phyloP scores from a whole-genome alignment of 2,113 vertebrate genomes.

The Meles meles region DNA sequence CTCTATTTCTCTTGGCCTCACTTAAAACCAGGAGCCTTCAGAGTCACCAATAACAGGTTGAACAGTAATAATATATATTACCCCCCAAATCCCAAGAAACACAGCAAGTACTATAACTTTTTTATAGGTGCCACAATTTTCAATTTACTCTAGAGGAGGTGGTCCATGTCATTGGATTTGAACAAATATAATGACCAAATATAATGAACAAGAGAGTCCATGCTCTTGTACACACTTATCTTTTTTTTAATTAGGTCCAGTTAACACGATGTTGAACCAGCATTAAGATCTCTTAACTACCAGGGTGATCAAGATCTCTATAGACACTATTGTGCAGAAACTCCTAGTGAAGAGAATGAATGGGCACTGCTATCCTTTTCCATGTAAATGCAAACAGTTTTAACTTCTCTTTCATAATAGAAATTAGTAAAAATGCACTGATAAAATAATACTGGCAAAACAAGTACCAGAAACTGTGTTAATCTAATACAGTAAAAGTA shows the following conservation, averaged over 20 bases:
- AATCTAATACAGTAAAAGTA: background rate
- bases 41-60: background rate
- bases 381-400: background rate
- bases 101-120: too few species aligned
- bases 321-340: background rate
- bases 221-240: background rate
- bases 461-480: background rate
- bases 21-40: background rate
- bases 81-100: background rate
- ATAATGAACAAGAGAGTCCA: background rate
- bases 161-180: background rate
- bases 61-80: background rate
- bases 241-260: background rate
- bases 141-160: background rate
- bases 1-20: background rate
- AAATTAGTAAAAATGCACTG: background rate
- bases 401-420: background rate
- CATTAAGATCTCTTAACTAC: background rate
- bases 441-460: background rate
- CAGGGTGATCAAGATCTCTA: background rate
- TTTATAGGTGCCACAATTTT: background rate
- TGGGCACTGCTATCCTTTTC: background rate
- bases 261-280: background rate
- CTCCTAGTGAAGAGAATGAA: background rate
- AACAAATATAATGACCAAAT: background rate